Evolutionary conservation across 2,113 vertebrate species (phyloP).

Genomic region (Ornithorhynchus anatinus): DNA sequence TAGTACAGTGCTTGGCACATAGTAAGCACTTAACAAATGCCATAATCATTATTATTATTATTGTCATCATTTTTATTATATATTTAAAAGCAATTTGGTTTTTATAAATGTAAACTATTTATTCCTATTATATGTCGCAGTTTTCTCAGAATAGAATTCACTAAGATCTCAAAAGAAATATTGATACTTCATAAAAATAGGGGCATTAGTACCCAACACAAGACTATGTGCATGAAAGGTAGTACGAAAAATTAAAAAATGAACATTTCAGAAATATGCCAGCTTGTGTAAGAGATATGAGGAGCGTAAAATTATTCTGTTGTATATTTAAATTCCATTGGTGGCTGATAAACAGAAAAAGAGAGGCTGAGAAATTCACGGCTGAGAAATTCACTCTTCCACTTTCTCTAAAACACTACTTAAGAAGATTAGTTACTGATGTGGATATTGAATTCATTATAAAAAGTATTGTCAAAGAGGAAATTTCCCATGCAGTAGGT

Average conservation of each 20-base stretch:
- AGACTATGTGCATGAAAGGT: conserved; percentile 3
- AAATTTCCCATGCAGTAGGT: conserved; percentile 4
- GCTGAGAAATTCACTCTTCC: conserved; percentile 2
- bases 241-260: too few relatives aligned
- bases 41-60: too few relatives aligned
- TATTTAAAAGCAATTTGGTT: neutral
- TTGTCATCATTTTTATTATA: too few relatives aligned
- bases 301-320: neutral
- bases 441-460: conserved; percentile 9
- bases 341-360: neutral
- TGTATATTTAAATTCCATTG: conserved; percentile 17
- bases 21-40: too few relatives aligned
- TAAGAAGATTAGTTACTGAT: conserved; percentile 35
- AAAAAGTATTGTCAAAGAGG: conserved; percentile 1
- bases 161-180: neutral
- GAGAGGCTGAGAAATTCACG: neutral
- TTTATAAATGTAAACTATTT: neutral
- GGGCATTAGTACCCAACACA: too few relatives aligned
- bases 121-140: too few relatives aligned
- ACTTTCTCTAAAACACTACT: conserved; percentile 34
- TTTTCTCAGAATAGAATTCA: neutral
- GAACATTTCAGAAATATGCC: too few relatives aligned
- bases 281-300: neutral
- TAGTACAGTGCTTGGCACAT: too few relatives aligned
- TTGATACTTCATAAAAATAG: neutral